These are phyloP conservation scores for Erpetoichthys calabaricus DNA, from an alignment of 2,797 vertebrate species.

Conservation along the genomic window DNA sequence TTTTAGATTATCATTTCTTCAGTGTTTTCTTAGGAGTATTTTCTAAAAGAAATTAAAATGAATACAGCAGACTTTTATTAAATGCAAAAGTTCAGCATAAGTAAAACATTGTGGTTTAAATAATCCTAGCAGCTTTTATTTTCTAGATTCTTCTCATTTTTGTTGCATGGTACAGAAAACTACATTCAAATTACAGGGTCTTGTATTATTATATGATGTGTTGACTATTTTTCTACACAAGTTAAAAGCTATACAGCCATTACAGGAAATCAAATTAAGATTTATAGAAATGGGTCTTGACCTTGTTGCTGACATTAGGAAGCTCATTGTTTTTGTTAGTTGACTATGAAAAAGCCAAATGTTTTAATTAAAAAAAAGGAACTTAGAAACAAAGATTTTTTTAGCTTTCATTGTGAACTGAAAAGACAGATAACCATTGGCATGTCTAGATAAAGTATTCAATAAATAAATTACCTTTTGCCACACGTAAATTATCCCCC, in stretches of 20 bases:
- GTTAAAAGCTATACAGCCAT: neutral
- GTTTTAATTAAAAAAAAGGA: neutral
- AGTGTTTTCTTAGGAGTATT: no score
- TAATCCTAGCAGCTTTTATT: no score
- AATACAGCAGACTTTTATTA: no score
- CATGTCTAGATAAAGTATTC: neutral
- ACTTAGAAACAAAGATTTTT: slow-evolving; percentile 7
- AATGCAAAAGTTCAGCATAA: no score
- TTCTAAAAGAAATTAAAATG: no score
- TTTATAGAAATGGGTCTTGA: neutral
- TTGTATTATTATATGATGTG: neutral
- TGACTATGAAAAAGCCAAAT: neutral
- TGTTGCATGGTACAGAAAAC: no score
- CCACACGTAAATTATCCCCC: slow-evolving; percentile 1
- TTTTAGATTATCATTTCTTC: no score
- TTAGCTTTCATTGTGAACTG: slow-evolving; percentile 4
- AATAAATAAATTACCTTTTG: neutral
- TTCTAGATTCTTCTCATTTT: no score
- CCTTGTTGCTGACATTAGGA: neutral
- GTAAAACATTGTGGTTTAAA: no score
- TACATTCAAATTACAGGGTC: neutral
- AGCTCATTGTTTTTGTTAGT: neutral
- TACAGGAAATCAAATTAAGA: neutral
- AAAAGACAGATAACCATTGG: neutral
- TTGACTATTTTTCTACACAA: neutral